Evolutionary conservation across 2,113 vertebrate genomes (phyloP).

Genomic region (Gymnogyps californianus): DNA sequence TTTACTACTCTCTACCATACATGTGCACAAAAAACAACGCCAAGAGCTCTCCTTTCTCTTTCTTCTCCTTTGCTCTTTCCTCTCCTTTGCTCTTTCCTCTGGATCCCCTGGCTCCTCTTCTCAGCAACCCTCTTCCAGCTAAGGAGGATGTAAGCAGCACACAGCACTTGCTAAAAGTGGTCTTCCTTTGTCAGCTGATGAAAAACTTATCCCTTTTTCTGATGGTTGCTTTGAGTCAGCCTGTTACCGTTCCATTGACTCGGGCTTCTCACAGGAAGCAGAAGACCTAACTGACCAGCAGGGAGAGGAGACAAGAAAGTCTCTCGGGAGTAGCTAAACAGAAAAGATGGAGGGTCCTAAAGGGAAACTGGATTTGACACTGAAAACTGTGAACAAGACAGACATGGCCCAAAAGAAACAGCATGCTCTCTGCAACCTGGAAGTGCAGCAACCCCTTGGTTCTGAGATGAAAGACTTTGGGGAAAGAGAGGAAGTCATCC

Average conservation of each 20-base stretch:
- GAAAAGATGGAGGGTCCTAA: not conserved
- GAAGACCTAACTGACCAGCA: not conserved
- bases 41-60: not conserved
- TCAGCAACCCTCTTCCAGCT: not conserved
- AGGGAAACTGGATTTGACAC: not conserved
- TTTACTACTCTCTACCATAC: not conserved
- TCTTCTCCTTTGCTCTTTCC: not conserved
- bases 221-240: not conserved
- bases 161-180: not conserved
- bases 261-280: not conserved
- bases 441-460: not conserved
- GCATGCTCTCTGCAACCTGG: not conserved
- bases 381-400: not conserved
- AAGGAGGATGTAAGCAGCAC: not conserved
- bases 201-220: not conserved
- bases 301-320: not conserved
- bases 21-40: not conserved
- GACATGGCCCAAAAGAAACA: not conserved
- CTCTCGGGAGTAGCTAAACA: not conserved
- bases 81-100: not conserved
- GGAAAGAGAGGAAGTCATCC: not conserved
- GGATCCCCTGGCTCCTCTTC: not conserved
- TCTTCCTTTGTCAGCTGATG: not conserved
- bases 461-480: not conserved
- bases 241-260: not conserved